phyloP scores from a whole-genome alignment of 2,797 vertebrate genomes.

The Eidolon dupreanum region DNA sequence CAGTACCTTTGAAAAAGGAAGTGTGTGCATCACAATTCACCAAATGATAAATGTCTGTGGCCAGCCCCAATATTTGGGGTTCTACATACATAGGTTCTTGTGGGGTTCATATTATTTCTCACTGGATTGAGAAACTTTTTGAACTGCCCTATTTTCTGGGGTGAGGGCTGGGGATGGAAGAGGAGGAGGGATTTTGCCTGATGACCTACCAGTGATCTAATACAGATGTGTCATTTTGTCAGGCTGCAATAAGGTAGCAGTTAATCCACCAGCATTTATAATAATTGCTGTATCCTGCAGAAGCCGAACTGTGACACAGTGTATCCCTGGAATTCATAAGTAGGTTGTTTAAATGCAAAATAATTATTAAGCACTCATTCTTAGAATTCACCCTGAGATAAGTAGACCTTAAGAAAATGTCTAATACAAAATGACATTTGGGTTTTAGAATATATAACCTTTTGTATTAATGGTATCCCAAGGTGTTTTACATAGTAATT shows the following conservation, averaged over 20 bases:
- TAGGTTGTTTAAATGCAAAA: conserved; percentile 84
- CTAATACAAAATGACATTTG: conserved; percentile 83
- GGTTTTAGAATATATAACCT: conserved; percentile 82
- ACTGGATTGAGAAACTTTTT: conserved; percentile 3
- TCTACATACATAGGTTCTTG: background rate
- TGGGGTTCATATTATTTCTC: background rate
- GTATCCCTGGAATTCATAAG: conserved; percentile 81
- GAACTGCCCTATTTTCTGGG: conserved; percentile 23
- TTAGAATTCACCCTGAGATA: conserved; percentile 82
- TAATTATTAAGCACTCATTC: conserved; percentile 82
- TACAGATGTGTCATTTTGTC: conserved; percentile 74
- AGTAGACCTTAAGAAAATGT: conserved; percentile 83
- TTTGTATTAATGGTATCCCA: conserved; percentile 83
- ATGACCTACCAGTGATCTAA: conserved; percentile 70
- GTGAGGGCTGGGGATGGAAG: background rate
- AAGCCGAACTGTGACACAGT: conserved; percentile 71
- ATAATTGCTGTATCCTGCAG: conserved; percentile 75
- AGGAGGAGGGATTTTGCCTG: conserved; percentile 42
- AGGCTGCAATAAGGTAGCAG: conserved; percentile 64
- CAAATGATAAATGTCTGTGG: background rate
- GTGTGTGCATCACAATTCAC: background rate
- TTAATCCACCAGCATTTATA: conserved; percentile 75
- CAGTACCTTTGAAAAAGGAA: background rate
- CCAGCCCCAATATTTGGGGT: background rate
- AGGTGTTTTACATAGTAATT: conserved; percentile 83